Evolutionary conservation across 1,140 invertebrate species (phyloP), one percentile per base, ranked within the genome.

Genomic region (Ptiloglossa arizonensis): DNA sequence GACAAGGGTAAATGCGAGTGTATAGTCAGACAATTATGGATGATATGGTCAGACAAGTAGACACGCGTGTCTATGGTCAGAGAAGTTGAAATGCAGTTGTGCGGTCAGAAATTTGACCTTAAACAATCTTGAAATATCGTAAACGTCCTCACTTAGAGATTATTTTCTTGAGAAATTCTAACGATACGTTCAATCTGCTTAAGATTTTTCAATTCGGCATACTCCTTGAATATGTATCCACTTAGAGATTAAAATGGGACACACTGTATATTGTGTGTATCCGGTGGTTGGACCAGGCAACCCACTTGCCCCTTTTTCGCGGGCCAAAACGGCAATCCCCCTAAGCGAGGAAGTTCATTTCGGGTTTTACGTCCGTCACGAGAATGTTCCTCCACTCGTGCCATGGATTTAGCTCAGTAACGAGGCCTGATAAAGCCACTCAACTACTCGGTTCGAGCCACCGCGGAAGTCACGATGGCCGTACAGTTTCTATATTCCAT

Each of bases 261-360:
- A 57, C 54, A 19, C 15, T 32, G 54, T 57, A 46, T 62, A 71
- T 60, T 62, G 41, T 62, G 48, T 6, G 50, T 48, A 50, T 41
- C 19, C 24, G 15, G 24, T 22, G 56, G 27, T 76, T 70, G 22
- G 66, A 60, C 48, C 22, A 41, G 71, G 24, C 48, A 73, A 29
- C 24, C 74, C 66, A 72, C 57, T 59, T 72, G 46, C 52, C 54
- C 44, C 41, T 59, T 57, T 80, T 76, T 80, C 72, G 64, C 41
- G 57, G 64, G 78, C 54, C 63, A 69, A 80, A 80, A 80, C 38
- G 72, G 78, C 78, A 80, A 80, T 80, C 64, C 72, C 64, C 78
- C 63, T 76, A 80, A 80, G 64, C 78, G 78, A 63, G 78, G 78
- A 76, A 80, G 78, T 80, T 80, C 72, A 80, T 80, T 80, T 80